These are phyloP conservation scores for Hypotaenidia okinawae DNA, from an alignment of 2,797 vertebrate genomes.

Conservation along the genomic window DNA sequence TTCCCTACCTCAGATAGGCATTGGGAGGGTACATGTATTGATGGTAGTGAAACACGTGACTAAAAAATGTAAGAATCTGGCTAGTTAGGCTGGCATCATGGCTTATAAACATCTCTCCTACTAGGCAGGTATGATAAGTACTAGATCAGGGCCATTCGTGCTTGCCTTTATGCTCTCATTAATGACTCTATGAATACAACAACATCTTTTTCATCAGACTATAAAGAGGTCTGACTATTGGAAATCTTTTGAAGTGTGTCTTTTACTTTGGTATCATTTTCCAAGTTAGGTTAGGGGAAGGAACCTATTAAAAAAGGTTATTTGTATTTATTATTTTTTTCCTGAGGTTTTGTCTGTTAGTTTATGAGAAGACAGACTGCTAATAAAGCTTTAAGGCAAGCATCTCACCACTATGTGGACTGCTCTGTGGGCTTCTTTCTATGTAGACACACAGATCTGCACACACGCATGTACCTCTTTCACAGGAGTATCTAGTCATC, in stretches of 20 bases:
- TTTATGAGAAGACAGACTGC: neutral
- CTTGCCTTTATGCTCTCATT: neutral
- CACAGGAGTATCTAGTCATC: constrained; percentile 28
- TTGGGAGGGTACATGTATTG: neutral
- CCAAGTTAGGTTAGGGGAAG: neutral
- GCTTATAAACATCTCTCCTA: neutral
- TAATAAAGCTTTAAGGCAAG: neutral
- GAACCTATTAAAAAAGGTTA: neutral
- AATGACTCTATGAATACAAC: neutral
- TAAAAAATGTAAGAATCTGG: neutral
- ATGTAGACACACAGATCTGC: neutral
- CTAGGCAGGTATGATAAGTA: neutral
- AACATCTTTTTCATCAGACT: neutral
- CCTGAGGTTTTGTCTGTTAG: neutral
- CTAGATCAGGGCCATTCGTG: neutral
- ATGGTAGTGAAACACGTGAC: neutral
- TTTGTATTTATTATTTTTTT: neutral
- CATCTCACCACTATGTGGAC: neutral
- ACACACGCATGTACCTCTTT: neutral
- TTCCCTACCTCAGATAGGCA: neutral
- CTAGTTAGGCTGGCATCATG: neutral
- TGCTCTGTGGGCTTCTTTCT: neutral
- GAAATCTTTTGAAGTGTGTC: neutral
- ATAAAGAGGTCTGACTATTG: neutral
- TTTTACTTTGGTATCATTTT: constrained; percentile 5